Evolutionary conservation across 2,113 vertebrate species (phyloP).

Genomic region (Turnix velox): DNA sequence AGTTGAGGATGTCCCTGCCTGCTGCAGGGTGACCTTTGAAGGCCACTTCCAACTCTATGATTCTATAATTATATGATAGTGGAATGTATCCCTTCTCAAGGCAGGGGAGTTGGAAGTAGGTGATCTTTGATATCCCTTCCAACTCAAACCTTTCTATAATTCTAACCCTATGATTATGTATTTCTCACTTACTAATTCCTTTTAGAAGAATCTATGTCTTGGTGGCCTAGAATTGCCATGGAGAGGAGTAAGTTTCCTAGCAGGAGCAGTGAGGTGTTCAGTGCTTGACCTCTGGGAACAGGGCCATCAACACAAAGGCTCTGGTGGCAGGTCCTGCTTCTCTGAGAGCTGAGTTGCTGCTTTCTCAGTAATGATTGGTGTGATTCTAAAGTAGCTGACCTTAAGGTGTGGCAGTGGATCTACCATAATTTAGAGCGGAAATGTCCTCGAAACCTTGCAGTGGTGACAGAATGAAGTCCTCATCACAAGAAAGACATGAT

Average conservation of each 20-base stretch:
- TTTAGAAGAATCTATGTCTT: not conserved
- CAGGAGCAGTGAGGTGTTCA: not conserved
- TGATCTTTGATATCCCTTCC: not conserved
- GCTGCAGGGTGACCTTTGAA: too few relatives aligned
- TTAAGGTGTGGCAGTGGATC: not conserved
- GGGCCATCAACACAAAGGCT: not conserved
- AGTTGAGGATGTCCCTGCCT: not conserved
- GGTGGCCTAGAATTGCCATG: not conserved
- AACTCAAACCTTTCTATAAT: not conserved
- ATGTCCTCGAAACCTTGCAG: not conserved
- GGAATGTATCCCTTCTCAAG: not conserved
- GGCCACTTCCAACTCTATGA: too few relatives aligned
- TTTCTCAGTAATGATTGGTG: not conserved
- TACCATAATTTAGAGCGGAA: not conserved
- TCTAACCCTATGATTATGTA: not conserved
- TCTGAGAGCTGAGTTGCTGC: accelerated
- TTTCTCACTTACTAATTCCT: not conserved
- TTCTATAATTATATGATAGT: too few relatives aligned
- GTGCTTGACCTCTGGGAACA: not conserved
- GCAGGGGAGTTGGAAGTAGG: not conserved
- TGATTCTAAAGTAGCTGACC: not conserved
- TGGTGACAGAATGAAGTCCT: not conserved
- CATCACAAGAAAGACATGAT: too few relatives aligned
- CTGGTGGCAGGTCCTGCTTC: not conserved
- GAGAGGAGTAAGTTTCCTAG: not conserved